Base-by-base conservation (phyloP, 2,113 vertebrate species). In the Puntigrus tetrazona region DNA sequence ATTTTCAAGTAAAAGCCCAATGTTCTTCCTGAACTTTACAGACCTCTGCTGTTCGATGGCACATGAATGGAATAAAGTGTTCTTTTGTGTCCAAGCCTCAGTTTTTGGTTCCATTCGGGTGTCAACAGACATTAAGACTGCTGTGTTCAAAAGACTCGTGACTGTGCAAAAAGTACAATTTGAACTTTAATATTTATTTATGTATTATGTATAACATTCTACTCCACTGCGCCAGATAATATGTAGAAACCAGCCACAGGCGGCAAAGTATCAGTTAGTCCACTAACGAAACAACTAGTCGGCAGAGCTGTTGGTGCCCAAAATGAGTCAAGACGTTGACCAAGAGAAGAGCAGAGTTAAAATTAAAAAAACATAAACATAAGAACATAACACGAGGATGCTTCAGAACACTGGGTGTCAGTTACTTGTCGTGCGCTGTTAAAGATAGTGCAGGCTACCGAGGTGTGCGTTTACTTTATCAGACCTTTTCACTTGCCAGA, bases 1-100 rank as follows among this genome's bases (percentile, higher is more conserved):
- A 92, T 91, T 91, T 90, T 92, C 78, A 91, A 89, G 91, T 92
- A 90, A 91, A 92, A 88, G 87, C 86, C 89, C 87, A 85, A 82
- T 89, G 85, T 88, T 91, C 79, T 91, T 91, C 70, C 87, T 91
- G 90, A 92, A 92, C 92, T 91, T 89, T 86, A 87, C 52, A 84
- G 88, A 93, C 88, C 89, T 91, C 74, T 88, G 81, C 88, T 34
- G 82, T 85, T 90, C 87, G 31, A 74, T 84, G 89, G 88, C 84
- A 86, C 81, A 86, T 29, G 45, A 47, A 84, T 85, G 82, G 84
- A 89, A 92, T 84, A 94, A 91, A 93, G 89, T 82, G 63, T 67
- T 59, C 81, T 87, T 90, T 92, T 92, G 91, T 92, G 86, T 85
- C 81, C 45, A 55, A 7, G 31, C 84, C 47, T 87, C 69, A 81